A percentile compares a stretch with the other conserved stretches of the same genome.
Conservation (phyloP, 2,113 vertebrate genomes). For the Corythornis cristatus region DNA sequence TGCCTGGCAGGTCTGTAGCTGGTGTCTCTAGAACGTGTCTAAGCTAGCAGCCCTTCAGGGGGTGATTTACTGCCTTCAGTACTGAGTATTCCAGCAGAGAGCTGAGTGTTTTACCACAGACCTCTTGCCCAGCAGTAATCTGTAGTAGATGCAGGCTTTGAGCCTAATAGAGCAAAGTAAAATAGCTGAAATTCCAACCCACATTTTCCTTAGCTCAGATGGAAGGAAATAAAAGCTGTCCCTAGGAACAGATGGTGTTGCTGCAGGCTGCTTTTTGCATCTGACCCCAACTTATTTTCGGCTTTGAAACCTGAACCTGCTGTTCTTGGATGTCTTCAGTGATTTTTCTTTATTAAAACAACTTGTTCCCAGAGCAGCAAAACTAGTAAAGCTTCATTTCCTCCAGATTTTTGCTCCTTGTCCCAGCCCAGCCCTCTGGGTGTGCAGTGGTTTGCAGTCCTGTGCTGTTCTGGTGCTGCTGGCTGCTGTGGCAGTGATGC, state of each 20-base stretch:
- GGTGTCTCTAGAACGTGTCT: not conserved
- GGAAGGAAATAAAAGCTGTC: slow-evolving; percentile 69
- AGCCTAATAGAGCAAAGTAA: slow-evolving; percentile 64
- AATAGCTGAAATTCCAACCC: slow-evolving; percentile 68
- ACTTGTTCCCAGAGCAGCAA: slow-evolving; percentile 47
- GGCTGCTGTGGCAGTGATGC: not conserved
- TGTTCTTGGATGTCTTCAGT: slow-evolving; percentile 59
- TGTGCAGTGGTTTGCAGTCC: not conserved
- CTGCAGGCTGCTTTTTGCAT: slow-evolving; percentile 69
- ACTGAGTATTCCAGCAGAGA: not conserved
- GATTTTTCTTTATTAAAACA: slow-evolving; percentile 65
- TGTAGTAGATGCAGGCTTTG: slow-evolving; percentile 60
- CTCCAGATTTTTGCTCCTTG: not conserved
- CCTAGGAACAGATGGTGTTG: slow-evolving; percentile 62
- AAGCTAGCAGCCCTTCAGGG: not conserved
- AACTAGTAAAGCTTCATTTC: slow-evolving; percentile 64
- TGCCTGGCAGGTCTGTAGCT: not conserved
- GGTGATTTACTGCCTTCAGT: slow-evolving; percentile 3
- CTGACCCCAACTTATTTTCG: slow-evolving; percentile 68
- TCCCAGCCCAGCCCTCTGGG: not conserved
- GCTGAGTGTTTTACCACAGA: not conserved
- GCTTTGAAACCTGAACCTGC: slow-evolving; percentile 71
- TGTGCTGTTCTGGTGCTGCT: not conserved
- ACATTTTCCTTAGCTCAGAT: slow-evolving; percentile 67
- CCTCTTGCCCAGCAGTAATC: slow-evolving; percentile 28